Evolutionary conservation across 2,888 invertebrate genomes (phyloP).

Genomic region (Ormyrus nitidulus): DNA sequence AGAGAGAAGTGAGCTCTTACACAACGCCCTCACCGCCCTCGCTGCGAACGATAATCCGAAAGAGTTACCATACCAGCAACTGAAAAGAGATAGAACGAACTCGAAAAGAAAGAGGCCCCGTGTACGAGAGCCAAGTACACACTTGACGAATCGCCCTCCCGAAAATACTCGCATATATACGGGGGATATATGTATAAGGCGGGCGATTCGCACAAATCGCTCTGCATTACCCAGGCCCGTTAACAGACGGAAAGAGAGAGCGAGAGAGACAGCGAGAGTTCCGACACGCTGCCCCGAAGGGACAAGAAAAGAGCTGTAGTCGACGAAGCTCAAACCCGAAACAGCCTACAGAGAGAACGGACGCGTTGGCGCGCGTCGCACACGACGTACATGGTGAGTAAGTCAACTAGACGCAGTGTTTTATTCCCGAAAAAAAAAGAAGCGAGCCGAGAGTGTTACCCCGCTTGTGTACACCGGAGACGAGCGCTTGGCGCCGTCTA

Average conservation of each 20-base stretch:
- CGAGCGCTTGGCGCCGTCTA: conserved; percentile 46
- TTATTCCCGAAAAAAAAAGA: conserved; percentile 2
- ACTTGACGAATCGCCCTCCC: conserved; percentile 28
- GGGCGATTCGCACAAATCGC: conserved; percentile 9
- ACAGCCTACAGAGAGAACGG: conserved; percentile 24
- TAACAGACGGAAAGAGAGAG: conserved; percentile 12
- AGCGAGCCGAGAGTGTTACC: neutral
- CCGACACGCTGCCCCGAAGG: conserved; percentile 1
- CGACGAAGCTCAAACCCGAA: neutral
- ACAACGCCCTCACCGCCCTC: conserved; percentile 78
- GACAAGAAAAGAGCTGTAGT: conserved; percentile 2
- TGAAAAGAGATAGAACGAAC: conserved; percentile 24
- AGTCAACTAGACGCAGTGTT: neutral
- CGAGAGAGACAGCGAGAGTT: neutral
- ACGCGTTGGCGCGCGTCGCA: conserved; percentile 27
- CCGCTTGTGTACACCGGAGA: neutral
- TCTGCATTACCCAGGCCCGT: neutral
- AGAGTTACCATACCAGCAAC: neutral
- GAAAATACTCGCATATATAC: conserved; percentile 12
- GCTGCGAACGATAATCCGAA: conserved; percentile 72
- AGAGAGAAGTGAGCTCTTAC: conserved; percentile 66
- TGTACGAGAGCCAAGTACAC: conserved; percentile 22
- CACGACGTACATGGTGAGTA: conserved; percentile 30
- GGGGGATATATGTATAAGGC: neutral
- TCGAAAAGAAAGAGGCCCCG: conserved; percentile 17